phyloP scores from a whole-genome alignment of 2,888 invertebrate genomes.

The Dyspetes luteomarginatus region DNA sequence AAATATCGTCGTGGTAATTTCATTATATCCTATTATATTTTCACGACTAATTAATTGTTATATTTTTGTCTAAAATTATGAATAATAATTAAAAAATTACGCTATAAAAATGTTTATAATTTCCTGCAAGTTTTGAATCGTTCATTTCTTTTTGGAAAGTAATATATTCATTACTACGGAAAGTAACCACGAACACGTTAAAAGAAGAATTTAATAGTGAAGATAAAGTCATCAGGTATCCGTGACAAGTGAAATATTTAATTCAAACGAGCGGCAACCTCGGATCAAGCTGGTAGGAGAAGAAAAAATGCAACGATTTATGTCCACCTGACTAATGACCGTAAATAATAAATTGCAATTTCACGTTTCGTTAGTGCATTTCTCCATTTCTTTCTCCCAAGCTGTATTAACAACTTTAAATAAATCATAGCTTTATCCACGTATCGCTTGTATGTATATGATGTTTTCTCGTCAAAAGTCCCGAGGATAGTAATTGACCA shows the following conservation, averaged over 20 bases:
- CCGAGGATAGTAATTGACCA: constrained; percentile 54
- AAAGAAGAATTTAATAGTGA: no score
- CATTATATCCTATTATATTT: no score
- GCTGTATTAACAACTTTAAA: constrained; percentile 8
- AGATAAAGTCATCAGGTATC: neutral
- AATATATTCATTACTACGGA: neutral
- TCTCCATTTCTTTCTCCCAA: constrained; percentile 6
- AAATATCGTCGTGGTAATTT: no score
- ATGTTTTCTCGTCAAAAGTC: constrained; percentile 52
- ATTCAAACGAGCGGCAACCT: neutral
- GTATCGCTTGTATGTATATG: constrained; percentile 14
- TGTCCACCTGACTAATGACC: constrained; percentile 40
- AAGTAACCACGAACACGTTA: no score
- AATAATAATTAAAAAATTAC: no score
- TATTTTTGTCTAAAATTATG: no score
- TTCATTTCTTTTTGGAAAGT: neutral
- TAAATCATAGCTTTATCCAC: constrained; percentile 11
- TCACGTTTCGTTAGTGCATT: constrained; percentile 44
- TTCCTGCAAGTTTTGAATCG: neutral
- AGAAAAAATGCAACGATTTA: constrained; percentile 23
- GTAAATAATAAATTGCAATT: constrained; percentile 53
- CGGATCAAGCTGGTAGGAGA: constrained; percentile 10
- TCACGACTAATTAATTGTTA: no score
- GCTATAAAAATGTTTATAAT: neutral
- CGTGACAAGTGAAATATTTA: neutral